These are phyloP conservation scores for Molothrus aeneus DNA, from an alignment of 2,797 vertebrate species.

Conservation along the genomic window DNA sequence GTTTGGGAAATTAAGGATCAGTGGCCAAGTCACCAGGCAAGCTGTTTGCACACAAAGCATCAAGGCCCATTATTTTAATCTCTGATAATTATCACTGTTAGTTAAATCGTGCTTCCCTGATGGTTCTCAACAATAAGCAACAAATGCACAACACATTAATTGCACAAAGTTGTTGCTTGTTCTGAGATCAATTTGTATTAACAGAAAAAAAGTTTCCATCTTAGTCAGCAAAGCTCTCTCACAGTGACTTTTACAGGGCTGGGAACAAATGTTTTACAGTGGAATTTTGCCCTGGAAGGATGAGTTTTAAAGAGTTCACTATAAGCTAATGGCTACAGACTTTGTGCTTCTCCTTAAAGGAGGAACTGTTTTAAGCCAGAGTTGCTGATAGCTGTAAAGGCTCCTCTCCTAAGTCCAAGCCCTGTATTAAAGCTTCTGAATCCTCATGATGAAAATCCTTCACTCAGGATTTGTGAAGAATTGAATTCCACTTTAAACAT, in stretches of 20 bases:
- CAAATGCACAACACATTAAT: not conserved
- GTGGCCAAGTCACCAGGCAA: constrained; percentile 4
- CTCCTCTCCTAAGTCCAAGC: not conserved
- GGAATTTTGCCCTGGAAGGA: constrained; percentile 27
- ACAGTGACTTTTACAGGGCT: not conserved
- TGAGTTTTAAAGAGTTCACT: not conserved
- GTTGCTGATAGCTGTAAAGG: not conserved
- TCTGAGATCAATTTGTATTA: constrained; percentile 3
- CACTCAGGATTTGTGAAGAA: not conserved
- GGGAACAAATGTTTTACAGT: constrained; percentile 34
- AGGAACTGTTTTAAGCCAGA: not conserved
- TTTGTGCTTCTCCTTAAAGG: not conserved
- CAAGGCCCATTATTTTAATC: not conserved
- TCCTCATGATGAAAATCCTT: not conserved
- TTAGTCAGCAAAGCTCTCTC: constrained; percentile 29
- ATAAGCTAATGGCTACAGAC: not conserved
- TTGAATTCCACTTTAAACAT: not conserved
- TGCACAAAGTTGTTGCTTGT: not conserved
- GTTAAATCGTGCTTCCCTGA: not conserved
- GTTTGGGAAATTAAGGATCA: not conserved
- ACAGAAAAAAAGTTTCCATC: constrained; percentile 20
- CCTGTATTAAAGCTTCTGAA: not conserved
- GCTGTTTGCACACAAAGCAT: not conserved
- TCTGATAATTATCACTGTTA: not conserved
- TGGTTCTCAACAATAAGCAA: not conserved